Evolutionary conservation across 2,113 vertebrate genomes (phyloP).

Genomic region (Plecotus auritus): DNA sequence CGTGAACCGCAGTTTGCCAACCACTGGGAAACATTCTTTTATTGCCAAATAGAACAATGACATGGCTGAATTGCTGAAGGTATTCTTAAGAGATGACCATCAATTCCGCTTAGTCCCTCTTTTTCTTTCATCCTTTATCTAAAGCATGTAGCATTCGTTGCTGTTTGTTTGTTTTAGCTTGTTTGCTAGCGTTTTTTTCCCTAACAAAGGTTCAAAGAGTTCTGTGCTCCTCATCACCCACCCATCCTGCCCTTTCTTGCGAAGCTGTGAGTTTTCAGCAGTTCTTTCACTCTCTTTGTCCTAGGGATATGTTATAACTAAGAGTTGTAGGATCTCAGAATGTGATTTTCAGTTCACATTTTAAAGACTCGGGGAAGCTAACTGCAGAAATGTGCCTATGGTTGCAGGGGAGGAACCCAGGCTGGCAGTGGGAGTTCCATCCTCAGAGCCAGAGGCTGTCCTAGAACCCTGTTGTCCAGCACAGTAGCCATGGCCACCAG

Average conservation of each 20-base stretch:
- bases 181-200: background rate
- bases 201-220: background rate
- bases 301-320: background rate
- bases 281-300: background rate
- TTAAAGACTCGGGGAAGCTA: background rate
- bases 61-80: background rate
- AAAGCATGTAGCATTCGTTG: background rate
- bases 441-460: background rate
- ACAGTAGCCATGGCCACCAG: rapidly evolving
- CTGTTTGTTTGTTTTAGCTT: background rate
- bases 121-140: background rate
- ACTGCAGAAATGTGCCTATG: background rate
- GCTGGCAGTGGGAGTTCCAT: background rate
- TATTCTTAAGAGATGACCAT: background rate
- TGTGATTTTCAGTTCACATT: background rate
- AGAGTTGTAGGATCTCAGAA: background rate
- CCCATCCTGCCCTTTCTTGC: background rate
- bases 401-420: background rate
- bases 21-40: background rate
- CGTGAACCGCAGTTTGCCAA: too few species aligned
- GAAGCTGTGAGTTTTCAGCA: background rate
- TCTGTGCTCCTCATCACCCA: background rate
- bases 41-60: background rate
- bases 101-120: background rate
- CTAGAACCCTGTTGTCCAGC: background rate